These are phyloP conservation scores for Drosophila santomea DNA, from an alignment of 1,140 invertebrate genomes.

Conservation along the genomic window DNA sequence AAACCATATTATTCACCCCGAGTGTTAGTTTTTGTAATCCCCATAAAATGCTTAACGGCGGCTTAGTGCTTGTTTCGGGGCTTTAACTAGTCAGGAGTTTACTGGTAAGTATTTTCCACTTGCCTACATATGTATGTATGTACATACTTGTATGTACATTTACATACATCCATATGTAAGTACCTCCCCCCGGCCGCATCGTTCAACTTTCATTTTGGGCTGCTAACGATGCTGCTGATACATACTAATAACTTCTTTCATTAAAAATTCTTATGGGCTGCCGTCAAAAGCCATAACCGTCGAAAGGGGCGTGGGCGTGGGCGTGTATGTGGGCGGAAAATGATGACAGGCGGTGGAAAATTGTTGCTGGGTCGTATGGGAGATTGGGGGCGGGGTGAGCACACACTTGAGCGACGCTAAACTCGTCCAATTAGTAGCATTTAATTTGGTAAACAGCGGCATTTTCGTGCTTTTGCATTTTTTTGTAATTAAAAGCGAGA, in stretches of 20 bases:
- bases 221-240: constrained; percentile 78
- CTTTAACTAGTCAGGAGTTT: neutral
- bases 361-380: neutral
- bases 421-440: constrained; percentile 82
- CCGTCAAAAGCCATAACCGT: constrained; percentile 58
- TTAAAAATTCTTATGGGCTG: constrained; percentile 73
- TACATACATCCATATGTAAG: constrained; percentile 25
- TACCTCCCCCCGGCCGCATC: constrained; percentile 21
- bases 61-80: neutral
- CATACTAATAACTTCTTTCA: constrained; percentile 81
- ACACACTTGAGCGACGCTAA: constrained; percentile 78
- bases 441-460: constrained; percentile 83
- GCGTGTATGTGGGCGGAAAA: neutral
- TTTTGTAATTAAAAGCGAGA: constrained; percentile 78
- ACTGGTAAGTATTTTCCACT: neutral
- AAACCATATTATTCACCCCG: neutral
- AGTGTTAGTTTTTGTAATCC: neutral
- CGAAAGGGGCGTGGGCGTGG: neutral
- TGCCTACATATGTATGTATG: no score
- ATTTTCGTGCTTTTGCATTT: constrained; percentile 82
- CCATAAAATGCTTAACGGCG: neutral
- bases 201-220: constrained; percentile 70
- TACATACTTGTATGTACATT: neutral
- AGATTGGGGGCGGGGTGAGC: constrained; percentile 23
- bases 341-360: neutral